Evolutionary conservation across 2,888 invertebrate species (phyloP).

Genomic region (Asteroscopus sphinx): DNA sequence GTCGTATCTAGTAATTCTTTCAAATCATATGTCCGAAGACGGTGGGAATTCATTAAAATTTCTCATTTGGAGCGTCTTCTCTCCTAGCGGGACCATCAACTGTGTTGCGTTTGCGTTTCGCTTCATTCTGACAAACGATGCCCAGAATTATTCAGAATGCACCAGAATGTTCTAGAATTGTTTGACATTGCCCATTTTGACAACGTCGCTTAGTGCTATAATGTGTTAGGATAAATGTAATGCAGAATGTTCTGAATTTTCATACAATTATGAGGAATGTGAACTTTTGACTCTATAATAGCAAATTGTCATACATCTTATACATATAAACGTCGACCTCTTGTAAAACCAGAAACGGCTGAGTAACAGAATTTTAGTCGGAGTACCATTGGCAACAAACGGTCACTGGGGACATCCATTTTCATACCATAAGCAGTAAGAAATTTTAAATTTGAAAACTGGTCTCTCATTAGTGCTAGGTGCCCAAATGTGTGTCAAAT

Average conservation of each 20-base stretch:
- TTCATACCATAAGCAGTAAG: too few species aligned
- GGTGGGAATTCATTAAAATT: constrained; percentile 76
- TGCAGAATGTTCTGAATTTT: neutral
- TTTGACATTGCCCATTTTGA: neutral
- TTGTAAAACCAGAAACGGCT: too few species aligned
- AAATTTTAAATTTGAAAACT: too few species aligned
- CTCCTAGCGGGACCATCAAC: constrained; percentile 53
- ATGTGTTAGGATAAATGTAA: too few species aligned
- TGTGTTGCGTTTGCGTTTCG: constrained; percentile 52
- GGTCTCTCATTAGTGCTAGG: too few species aligned
- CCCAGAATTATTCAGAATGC: constrained; percentile 10
- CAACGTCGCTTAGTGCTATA: neutral
- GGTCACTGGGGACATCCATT: too few species aligned
- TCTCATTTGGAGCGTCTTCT: constrained; percentile 69
- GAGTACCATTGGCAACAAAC: too few species aligned
- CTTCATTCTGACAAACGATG: constrained; percentile 35
- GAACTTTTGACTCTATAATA: neutral
- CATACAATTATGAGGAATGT: neutral
- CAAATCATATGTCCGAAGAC: constrained; percentile 53
- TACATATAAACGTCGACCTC: too few species aligned
- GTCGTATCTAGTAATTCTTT: constrained; percentile 47
- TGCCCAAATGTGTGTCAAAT: too few species aligned
- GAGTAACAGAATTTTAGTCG: too few species aligned
- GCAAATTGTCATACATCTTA: too few species aligned
- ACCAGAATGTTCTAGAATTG: neutral